These are phyloP conservation scores for Acanthosepion pharaonis DNA, from an alignment of 2,888 invertebrate species.

Conservation along the genomic window DNA sequence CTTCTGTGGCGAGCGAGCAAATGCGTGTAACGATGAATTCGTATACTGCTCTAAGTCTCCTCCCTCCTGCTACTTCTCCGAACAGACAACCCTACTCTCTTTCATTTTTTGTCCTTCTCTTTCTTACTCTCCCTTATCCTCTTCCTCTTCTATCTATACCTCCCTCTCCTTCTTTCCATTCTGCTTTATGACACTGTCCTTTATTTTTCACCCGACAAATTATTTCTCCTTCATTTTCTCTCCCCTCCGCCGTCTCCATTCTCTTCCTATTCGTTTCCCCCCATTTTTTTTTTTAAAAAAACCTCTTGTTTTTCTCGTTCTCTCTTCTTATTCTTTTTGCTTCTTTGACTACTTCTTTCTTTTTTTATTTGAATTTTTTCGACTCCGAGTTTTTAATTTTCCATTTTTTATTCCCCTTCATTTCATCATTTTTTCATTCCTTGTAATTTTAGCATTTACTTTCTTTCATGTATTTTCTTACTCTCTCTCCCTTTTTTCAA, in stretches of 20 bases:
- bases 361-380: not conserved
- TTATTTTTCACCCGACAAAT: not conserved
- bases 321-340: not conserved
- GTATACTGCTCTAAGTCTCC: not conserved
- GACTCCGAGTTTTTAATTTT: not conserved
- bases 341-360: not conserved
- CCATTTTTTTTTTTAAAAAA: not conserved
- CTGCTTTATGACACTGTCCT: not conserved
- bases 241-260: conserved; percentile 12
- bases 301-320: not conserved
- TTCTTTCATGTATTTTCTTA: no score
- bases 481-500: no score
- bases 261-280: not conserved
- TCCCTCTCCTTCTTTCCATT: not conserved
- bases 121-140: not conserved
- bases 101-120: not conserved
- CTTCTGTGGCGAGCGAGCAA: not conserved
- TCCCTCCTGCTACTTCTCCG: not conserved
- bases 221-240: conserved; percentile 17
- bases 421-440: not conserved
- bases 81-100: not conserved
- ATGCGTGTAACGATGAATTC: not conserved
- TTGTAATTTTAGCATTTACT: no score
- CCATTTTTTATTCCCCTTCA: not conserved
- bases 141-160: not conserved